Percentiles rank a stretch among this genome's conserved stretches.
Conservation (phyloP, 2,888 invertebrate genomes). For the Mythimna loreyi region DNA sequence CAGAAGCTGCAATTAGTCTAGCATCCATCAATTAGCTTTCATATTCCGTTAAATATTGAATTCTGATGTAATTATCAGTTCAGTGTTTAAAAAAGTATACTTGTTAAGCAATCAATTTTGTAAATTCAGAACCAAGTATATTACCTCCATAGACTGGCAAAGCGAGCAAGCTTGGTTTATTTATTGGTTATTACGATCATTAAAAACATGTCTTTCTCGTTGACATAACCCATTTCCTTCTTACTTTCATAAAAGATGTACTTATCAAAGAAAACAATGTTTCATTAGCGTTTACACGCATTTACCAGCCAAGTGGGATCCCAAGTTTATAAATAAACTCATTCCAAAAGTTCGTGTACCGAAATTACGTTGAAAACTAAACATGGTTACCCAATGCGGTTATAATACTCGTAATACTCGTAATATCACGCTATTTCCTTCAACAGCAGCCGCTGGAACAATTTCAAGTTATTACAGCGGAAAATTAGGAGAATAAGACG, state of each 20-base stretch:
- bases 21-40: conserved; percentile 22
- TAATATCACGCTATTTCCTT: conserved; percentile 66
- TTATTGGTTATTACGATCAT: not conserved
- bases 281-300: not conserved
- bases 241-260: not conserved
- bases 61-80: not conserved
- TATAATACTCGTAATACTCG: conserved; percentile 62
- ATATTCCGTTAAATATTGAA: not conserved
- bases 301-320: not conserved
- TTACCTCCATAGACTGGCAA: not conserved
- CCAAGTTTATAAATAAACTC: conserved; percentile 5
- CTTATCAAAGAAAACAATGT: not conserved
- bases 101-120: not conserved
- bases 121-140: not conserved
- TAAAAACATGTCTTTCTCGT: no score
- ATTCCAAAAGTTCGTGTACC: conserved; percentile 19
- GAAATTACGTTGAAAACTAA: conserved; percentile 57
- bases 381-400: conserved; percentile 57
- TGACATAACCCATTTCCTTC: no score
- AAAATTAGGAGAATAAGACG: conserved; percentile 71
- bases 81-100: not conserved
- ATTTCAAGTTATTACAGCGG: conserved; percentile 71
- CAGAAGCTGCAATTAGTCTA: conserved; percentile 31
- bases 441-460: conserved; percentile 62
- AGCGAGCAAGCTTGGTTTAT: not conserved